Base-by-base conservation (phyloP, 2,888 invertebrate species). In the Craniophora ligustri region DNA sequence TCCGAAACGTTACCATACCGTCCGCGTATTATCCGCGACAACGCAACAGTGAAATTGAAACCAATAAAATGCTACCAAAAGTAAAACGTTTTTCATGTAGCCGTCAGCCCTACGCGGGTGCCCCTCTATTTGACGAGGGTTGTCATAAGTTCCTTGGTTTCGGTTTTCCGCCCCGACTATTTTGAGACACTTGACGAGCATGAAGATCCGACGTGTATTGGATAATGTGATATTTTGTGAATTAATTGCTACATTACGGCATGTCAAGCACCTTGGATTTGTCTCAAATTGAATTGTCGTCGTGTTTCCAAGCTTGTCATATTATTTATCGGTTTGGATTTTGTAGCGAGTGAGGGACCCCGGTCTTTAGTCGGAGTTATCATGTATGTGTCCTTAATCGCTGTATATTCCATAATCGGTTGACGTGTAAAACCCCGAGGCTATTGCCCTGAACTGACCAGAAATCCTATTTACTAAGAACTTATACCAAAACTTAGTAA, bases 41-140 rank as follows among this genome's bases (percentile, higher is more conserved):
- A 85, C 80, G 85, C 86, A 83, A 85, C 85, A 82, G 81, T 89
- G 87, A 90, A 91, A 92, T 91, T 86, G 91, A 91, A 91, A 91
- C 90, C 91, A 91, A 91, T 89, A 88, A 91, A 92, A 91, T 89
- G 88, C 87, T 85, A 72, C 77, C 81, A 79, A 64, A 76, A 84
- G 84, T 91, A 85, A 91, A 92, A 92, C 89, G 89, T 85, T 91
- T 91, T 87, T 85, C 85, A 79, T 89, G 89, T 89, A 81, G 70
- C 66, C 68, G 81, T 85, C 84, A 82, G 72, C 78, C 76, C 40
- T 64, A 39, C 31, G 39, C 64, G 42, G 57, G 51, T 55, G 51
- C 54, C 50, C 58, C 48, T 39, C 67, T 70, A 67, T 76, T 80
- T 91, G 92, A 92, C 88, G 84, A 88, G 91, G 92, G 91, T 92